Percentiles rank a stretch among this genome's conserved stretches.
Evolutionary conservation across 2,888 invertebrate species (phyloP).

Genomic region (Ametastegia equiseti): DNA sequence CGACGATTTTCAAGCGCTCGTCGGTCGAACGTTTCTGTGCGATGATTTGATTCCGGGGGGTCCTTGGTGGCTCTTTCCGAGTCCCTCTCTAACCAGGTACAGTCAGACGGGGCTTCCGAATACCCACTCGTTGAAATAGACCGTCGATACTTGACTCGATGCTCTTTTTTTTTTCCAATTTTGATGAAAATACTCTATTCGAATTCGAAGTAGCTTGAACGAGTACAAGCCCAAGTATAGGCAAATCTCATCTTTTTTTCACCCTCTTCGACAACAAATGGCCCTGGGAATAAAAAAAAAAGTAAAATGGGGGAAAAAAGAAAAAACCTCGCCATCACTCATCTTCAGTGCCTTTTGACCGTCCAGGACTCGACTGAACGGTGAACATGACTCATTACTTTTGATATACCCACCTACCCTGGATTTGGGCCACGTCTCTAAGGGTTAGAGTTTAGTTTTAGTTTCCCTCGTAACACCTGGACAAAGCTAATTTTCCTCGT

Average conservation of each 20-base stretch:
- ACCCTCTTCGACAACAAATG: too few relatives aligned
- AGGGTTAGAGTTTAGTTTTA: not conserved
- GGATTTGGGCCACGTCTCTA: not conserved
- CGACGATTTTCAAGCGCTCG: constrained; percentile 41
- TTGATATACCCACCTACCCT: not conserved
- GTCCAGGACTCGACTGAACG: not conserved
- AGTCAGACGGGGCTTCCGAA: not conserved
- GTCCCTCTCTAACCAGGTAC: too few relatives aligned
- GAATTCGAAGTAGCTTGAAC: too few relatives aligned
- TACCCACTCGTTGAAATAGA: not conserved
- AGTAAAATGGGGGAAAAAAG: too few relatives aligned
- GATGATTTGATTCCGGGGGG: constrained; percentile 33
- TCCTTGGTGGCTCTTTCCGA: constrained; percentile 17
- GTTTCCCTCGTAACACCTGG: not conserved
- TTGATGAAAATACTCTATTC: not conserved
- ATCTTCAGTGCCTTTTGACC: not conserved
- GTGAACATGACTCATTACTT: not conserved
- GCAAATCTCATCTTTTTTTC: too few relatives aligned
- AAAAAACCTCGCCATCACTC: not conserved
- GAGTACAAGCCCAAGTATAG: too few relatives aligned
- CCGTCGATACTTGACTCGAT: not conserved
- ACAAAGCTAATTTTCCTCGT: constrained; percentile 8
- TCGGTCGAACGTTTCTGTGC: constrained; percentile 27
- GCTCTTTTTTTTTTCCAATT: not conserved
- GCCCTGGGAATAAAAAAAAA: too few relatives aligned